These are phyloP conservation scores for Lagodon rhomboides DNA, from an alignment of 2,797 vertebrate genomes.

Conservation along the genomic window DNA sequence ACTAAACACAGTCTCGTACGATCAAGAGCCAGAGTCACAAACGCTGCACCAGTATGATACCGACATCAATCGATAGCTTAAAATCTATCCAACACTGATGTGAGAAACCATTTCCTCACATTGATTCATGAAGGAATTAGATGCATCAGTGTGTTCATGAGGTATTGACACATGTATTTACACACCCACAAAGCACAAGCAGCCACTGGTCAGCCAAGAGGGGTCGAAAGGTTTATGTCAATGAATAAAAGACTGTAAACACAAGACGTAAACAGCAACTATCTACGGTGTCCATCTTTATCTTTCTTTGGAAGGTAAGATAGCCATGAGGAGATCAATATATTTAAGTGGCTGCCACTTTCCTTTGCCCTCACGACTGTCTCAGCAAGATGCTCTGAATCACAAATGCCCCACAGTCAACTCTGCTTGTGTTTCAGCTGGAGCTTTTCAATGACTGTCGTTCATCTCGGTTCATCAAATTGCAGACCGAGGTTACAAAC, in stretches of 20 bases:
- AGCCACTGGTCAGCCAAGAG: neutral
- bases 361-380: neutral
- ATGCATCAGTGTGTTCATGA: conserved; percentile 19
- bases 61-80: neutral
- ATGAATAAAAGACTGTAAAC: neutral
- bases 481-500: conserved; percentile 32
- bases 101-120: conserved; percentile 7
- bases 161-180: conserved; percentile 22
- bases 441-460: conserved; percentile 36
- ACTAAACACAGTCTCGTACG: neutral
- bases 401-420: conserved; percentile 11
- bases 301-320: neutral
- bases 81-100: conserved; percentile 1
- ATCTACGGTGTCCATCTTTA: neutral
- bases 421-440: neutral
- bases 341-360: conserved; percentile 1
- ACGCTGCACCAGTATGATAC: neutral
- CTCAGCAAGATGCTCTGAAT: neutral
- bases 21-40: conserved; percentile 1
- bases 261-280: neutral
- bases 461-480: conserved; percentile 36
- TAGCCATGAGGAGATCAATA: neutral
- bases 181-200: neutral
- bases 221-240: conserved; percentile 1
- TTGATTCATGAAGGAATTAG: neutral